Base-by-base conservation (phyloP, 2,888 invertebrate genomes). In the Troilus luridus region DNA sequence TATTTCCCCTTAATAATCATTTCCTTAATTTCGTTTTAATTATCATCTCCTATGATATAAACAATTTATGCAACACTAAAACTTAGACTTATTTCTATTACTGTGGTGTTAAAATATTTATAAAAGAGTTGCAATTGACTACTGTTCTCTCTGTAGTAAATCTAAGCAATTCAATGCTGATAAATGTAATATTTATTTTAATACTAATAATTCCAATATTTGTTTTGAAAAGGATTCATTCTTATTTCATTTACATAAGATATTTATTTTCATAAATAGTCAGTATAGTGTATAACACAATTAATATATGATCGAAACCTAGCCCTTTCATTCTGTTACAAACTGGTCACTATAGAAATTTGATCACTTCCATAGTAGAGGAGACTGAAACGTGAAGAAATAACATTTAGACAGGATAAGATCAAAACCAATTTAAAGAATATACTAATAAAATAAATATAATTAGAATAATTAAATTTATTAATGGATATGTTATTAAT, bases 111-210 rank as follows among this genome's bases (percentile, higher is more conserved):
- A 56, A 85, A n/a, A 56, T 56, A 56, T 56, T 58, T 21, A n/a
- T 58, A 58, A 85, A 85, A n/a, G 56, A 85, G 21, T 85, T 56
- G 56, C 56, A 85, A 85, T 85, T 85, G 58, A 85, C 85, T 56
- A 54, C 85, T 56, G 56, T 85, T n/a, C 14, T 11, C 56, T 85
- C n/a, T 56, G 17, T 56, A 41, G 19, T 54, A 54, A 58, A 85
- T 21, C 54, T 56, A 56, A 21, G 0, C 21, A 21, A 85, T 21
- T n/a, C 54, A 21, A 58, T n/a, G 10, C 10, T 54, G 11, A 85
- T 85, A 54, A 56, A 56, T 58, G n/a, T 56, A 56, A 56, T 81
- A 21, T 19, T 85, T 56, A 56, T 85, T 41, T 12, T 24, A 12
- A n/a, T 67, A 12, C 12, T 24, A 6, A 67, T 67, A 24, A 12